Conservation (phyloP, 2,888 invertebrate species). For the Nemotelus pantherinus region DNA sequence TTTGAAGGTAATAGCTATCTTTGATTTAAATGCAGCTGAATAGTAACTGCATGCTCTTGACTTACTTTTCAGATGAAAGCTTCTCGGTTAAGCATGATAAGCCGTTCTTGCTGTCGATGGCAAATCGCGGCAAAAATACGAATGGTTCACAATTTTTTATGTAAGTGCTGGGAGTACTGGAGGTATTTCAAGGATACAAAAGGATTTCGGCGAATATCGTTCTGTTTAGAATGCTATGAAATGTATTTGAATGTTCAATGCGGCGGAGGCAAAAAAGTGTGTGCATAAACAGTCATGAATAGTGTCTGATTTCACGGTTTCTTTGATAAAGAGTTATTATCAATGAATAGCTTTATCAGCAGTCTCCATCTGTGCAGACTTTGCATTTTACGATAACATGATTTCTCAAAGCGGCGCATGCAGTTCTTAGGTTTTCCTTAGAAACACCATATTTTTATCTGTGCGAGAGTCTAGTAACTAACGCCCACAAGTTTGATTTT, state of each 20-base stretch:
- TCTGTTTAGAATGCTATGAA: not conserved
- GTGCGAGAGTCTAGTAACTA: no score
- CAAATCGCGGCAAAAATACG: slow-evolving; percentile 95
- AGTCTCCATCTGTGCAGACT: no score
- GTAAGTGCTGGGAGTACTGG: slow-evolving; percentile 73
- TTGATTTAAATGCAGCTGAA: not conserved
- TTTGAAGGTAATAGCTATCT: slow-evolving; percentile 81
- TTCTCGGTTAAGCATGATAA: slow-evolving; percentile 89
- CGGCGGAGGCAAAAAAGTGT: not conserved
- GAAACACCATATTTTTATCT: no score
- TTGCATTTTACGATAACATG: no score
- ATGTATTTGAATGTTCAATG: not conserved
- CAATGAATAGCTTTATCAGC: no score
- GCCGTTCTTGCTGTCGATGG: slow-evolving; percentile 95
- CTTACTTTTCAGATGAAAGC: slow-evolving; percentile 83
- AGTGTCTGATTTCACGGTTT: not conserved
- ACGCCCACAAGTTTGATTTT: no score
- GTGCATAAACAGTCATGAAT: no score
- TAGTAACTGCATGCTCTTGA: not conserved
- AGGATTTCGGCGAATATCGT: not conserved
- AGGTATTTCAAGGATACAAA: not conserved
- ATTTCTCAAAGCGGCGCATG: no score
- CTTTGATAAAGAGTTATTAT: no score
- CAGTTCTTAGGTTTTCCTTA: no score
- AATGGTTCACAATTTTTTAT: slow-evolving; percentile 99